phyloP scores from a whole-genome alignment of 2,888 invertebrate species.

The Lycaena phlaeas region DNA sequence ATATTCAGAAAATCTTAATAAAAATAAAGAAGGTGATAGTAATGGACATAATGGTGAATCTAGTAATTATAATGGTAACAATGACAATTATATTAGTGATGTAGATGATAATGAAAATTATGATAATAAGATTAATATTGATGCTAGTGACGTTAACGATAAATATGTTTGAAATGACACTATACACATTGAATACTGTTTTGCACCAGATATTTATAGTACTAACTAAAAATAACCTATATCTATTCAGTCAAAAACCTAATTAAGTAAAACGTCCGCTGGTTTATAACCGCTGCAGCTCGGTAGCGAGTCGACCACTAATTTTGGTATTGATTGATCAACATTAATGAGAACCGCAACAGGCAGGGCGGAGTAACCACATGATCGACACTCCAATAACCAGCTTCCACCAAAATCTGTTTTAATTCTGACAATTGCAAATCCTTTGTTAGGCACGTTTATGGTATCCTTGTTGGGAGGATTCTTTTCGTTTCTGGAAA shows the following conservation, averaged over 20 bases:
- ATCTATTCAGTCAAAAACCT: slow-evolving; percentile 10
- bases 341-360: slow-evolving; percentile 62
- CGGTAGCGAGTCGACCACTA: slow-evolving; percentile 55
- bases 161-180: no score
- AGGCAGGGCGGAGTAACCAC: slow-evolving; percentile 49
- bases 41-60: no score
- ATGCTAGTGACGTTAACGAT: no score
- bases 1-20: no score
- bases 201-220: no score
- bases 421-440: slow-evolving; percentile 65
- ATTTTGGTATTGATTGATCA: slow-evolving; percentile 48
- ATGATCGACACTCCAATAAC: slow-evolving; percentile 60
- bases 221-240: no score
- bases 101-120: no score
- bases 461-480: slow-evolving; percentile 76
- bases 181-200: no score
- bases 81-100: no score
- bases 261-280: slow-evolving; percentile 58
- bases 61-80: no score
- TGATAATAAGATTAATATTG: no score
- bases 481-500: slow-evolving; percentile 58
- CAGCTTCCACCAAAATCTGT: slow-evolving; percentile 70
- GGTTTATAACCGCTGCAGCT: slow-evolving; percentile 66
- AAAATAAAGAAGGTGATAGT: no score
- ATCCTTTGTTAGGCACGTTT: slow-evolving; percentile 77